phyloP scores from a whole-genome alignment of 2,888 invertebrate genomes.

The Dasysyrphus tricinctus region DNA sequence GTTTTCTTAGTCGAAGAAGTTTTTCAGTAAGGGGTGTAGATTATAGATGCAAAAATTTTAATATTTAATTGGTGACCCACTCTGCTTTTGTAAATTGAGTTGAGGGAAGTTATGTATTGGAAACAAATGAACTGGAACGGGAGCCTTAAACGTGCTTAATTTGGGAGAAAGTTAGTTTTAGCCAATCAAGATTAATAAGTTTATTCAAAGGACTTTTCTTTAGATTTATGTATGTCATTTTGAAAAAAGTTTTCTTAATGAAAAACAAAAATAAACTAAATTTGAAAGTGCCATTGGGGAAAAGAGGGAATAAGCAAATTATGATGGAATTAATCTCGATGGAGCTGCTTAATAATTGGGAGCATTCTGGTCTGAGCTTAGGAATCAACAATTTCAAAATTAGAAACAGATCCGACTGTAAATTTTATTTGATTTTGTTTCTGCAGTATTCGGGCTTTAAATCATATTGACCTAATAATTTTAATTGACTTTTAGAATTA shows the following conservation, averaged over 20 bases:
- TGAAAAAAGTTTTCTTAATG: constrained; percentile 13
- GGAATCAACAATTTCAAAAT: too few species aligned
- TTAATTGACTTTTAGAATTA: too few species aligned
- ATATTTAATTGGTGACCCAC: constrained; percentile 29
- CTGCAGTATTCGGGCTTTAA: too few species aligned
- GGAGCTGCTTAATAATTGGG: too few species aligned
- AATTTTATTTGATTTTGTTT: too few species aligned
- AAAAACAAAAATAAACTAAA: neutral
- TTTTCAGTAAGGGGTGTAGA: neutral
- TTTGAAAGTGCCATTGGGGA: neutral
- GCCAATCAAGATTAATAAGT: constrained; percentile 2
- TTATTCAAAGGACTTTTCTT: neutral
- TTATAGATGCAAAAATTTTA: constrained; percentile 30
- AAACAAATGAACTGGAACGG: constrained; percentile 22
- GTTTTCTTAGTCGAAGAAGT: constrained; percentile 12
- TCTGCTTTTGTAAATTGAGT: constrained; percentile 1
- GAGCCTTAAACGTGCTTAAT: constrained; percentile 14
- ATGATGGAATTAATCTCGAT: neutral
- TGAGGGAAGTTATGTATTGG: neutral
- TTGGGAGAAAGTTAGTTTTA: neutral
- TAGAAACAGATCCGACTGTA: too few species aligned
- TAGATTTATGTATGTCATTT: constrained; percentile 8
- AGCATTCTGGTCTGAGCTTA: too few species aligned
- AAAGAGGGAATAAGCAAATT: neutral
- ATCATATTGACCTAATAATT: too few species aligned